Evolutionary conservation across 2,888 invertebrate species (phyloP).

Genomic region (Rhagonycha lutea): DNA sequence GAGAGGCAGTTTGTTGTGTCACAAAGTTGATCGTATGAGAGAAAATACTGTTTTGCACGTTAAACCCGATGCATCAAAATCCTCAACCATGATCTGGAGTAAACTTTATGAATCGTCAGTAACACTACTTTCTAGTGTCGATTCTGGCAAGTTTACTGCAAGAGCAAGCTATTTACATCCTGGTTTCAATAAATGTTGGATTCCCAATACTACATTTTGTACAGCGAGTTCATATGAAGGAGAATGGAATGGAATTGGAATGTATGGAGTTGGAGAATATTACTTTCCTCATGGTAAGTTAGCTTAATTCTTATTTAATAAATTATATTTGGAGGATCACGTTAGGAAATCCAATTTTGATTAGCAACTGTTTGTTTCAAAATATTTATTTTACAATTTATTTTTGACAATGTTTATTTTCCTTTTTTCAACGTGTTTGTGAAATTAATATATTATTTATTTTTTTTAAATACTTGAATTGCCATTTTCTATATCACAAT

Average conservation of each 20-base stretch:
- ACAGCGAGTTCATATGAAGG: conserved; percentile 65
- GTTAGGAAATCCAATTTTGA: background rate
- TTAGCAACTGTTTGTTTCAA: background rate
- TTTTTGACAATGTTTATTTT: background rate
- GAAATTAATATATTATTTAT: background rate
- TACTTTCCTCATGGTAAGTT: conserved; percentile 61
- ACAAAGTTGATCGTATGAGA: background rate
- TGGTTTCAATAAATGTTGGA: background rate
- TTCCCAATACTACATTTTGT: conserved; percentile 12
- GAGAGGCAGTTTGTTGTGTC: background rate
- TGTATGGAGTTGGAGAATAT: conserved; percentile 66
- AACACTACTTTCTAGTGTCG: background rate
- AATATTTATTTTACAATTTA: background rate
- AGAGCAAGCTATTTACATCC: background rate
- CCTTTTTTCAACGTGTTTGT: background rate
- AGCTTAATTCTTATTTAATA: background rate
- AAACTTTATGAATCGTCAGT: background rate
- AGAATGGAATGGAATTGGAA: conserved; percentile 63
- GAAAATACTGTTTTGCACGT: background rate
- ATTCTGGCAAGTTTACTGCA: background rate
- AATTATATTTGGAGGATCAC: background rate
- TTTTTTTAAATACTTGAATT: background rate
- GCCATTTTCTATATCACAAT: background rate
- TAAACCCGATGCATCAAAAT: background rate
- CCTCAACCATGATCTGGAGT: background rate